phyloP scores from a whole-genome alignment of 1,140 invertebrate genomes.

The Phenacoccus solenopsis region DNA sequence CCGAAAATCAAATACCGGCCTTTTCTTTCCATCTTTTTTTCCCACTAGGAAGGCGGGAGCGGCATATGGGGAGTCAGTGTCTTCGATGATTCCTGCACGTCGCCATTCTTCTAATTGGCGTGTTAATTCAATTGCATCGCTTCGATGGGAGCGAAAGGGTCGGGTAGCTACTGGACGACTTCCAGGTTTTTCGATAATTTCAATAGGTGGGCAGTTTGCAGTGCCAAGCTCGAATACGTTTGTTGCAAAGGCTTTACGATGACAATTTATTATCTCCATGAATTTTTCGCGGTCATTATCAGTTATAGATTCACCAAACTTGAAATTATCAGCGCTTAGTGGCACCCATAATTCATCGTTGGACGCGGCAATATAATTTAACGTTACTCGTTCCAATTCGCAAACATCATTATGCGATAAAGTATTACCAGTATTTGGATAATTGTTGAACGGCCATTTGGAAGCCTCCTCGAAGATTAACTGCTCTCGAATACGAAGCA shows the following conservation, averaged over 20 bases:
- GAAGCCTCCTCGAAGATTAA: neutral
- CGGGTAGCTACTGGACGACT: neutral
- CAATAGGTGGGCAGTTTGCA: neutral
- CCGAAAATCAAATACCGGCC: slow-evolving; percentile 30
- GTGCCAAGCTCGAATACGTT: no score
- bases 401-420: neutral
- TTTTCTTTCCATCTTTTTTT: slow-evolving; percentile 6
- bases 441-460: neutral
- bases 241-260: neutral
- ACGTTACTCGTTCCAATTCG: neutral
- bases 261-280: neutral
- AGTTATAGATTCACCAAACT: neutral
- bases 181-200: neutral
- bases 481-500: neutral
- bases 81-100: neutral
- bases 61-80: slow-evolving; percentile 13
- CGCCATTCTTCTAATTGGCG: slow-evolving; percentile 6
- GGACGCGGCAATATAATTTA: neutral
- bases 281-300: neutral
- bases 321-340: neutral
- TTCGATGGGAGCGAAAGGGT: neutral
- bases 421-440: neutral
- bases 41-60: neutral
- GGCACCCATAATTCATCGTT: neutral
- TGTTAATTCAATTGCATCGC: neutral